Base-by-base conservation (phyloP, 1,140 invertebrate species). In the Trigoniulus corallinus region DNA sequence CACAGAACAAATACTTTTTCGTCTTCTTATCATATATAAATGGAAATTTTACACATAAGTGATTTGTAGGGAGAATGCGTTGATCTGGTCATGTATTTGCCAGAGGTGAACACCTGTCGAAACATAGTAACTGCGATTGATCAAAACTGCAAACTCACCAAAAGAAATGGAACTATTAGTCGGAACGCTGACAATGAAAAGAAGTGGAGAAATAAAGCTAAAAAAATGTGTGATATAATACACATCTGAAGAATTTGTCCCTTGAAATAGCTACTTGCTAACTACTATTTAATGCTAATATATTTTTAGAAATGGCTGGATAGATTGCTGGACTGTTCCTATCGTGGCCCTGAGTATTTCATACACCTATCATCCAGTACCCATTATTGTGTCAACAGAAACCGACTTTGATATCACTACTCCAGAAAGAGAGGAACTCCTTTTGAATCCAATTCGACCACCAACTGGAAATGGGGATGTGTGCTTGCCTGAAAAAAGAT, bases 301-400 rank as follows among this genome's bases (percentile, higher is more conserved):
- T 54, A 22, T 41, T 57, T 59, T 3, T 58, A 79, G 75, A 61
- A 71, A 75, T 58, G 88, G 88, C 1, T 97, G 93, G 93, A 77
- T 94, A 1, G 88, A 94, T 61, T 95, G 91, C 63, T 94, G 89
- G 89, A 83, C 82, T 13, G 88, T 94, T 2, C 88, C 88, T 0
- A 93, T 94, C 51, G 81, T 92, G 21, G 86, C 88, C 2, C 69
- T 96, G 15, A 88, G 83, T 58, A 88, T 96, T 21, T 77, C 79
- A 52, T 96, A 93, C 64, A 80, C 76, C 1, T 96, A 93, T 64
- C 89, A 95, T 66, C 88, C 91, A 0, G 80, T 84, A 60, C 86
- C 87, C 3, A 83, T 84, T 1, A 61, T 88, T 21, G 85, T 85
- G 1, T 84, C 84, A 1, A 77, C 81, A 53, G 85, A 85, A 0